Percentiles rank a stretch among this genome's conserved stretches.
Evolutionary conservation across 2,888 invertebrate genomes (phyloP).

Genomic region (Polyommatus iphigenia): DNA sequence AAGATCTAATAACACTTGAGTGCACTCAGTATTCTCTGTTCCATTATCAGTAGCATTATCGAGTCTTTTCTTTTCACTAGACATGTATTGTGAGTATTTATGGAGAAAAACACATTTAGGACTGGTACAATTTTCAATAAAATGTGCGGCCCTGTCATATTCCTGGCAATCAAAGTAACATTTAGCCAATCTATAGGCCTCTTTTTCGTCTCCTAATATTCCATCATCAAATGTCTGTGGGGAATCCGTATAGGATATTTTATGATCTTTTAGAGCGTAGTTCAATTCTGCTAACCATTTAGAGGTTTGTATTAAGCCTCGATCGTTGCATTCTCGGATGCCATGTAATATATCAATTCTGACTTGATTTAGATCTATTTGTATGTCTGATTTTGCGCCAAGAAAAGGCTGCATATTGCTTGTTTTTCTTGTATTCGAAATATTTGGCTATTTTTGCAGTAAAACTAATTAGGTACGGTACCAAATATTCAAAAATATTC

Average conservation of each 20-base stretch:
- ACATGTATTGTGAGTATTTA: constrained; percentile 92
- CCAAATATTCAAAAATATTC: neutral
- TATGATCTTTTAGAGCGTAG: constrained; percentile 85
- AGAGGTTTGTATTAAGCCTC: constrained; percentile 89
- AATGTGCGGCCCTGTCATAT: constrained; percentile 92
- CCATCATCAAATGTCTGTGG: constrained; percentile 55
- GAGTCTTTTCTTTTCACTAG: constrained; percentile 93
- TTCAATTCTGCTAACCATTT: constrained; percentile 95
- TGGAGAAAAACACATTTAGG: constrained; percentile 90
- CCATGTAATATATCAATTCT: constrained; percentile 66
- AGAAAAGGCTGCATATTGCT: constrained; percentile 58
- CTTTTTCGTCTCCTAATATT: constrained; percentile 82
- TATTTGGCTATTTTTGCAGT: neutral
- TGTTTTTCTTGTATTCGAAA: neutral
- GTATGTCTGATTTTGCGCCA: constrained; percentile 63
- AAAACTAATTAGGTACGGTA: neutral
- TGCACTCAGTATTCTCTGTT: constrained; percentile 65
- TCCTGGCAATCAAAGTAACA: constrained; percentile 95
- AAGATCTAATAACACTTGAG: constrained; percentile 68
- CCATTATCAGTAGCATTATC: constrained; percentile 83
- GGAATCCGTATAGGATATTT: constrained; percentile 76
- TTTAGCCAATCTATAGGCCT: constrained; percentile 88
- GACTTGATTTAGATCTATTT: constrained; percentile 70
- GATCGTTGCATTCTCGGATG: constrained; percentile 85
- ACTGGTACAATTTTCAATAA: constrained; percentile 85